Evolutionary conservation across 2,888 invertebrate genomes (phyloP).

Genomic region (Monochamus alternatus): DNA sequence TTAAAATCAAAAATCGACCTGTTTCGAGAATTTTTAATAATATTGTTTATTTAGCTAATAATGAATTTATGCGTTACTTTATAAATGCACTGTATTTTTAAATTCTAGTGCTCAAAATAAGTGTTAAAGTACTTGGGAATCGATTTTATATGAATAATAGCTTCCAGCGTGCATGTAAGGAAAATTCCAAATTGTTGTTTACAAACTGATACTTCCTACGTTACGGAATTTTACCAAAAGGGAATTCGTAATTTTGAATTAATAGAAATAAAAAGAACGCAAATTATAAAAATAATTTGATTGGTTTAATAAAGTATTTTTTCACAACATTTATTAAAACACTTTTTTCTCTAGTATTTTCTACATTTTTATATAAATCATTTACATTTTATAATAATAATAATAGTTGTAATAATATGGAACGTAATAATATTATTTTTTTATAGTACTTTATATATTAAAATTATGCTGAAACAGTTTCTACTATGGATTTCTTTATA

Average conservation of each 20-base stretch:
- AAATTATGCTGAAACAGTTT: constrained; percentile 87
- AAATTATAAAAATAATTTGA: constrained; percentile 42
- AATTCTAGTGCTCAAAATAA: too few relatives aligned
- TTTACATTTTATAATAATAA: constrained; percentile 65
- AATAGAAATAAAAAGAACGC: constrained; percentile 33
- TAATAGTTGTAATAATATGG: constrained; percentile 65
- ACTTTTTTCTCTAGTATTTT: constrained; percentile 68
- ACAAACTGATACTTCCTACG: neutral
- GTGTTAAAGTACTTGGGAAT: too few relatives aligned
- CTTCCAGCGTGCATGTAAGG: too few relatives aligned
- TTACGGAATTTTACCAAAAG: neutral
- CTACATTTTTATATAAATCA: constrained; percentile 70
- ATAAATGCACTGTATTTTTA: too few relatives aligned
- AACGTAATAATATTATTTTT: constrained; percentile 66
- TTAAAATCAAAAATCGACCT: too few relatives aligned
- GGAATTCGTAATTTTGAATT: neutral
- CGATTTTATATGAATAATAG: too few relatives aligned
- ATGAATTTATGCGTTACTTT: too few relatives aligned
- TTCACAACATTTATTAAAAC: constrained; percentile 73
- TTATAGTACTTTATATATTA: constrained; percentile 50
- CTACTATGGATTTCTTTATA: constrained; percentile 93
- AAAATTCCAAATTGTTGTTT: too few relatives aligned
- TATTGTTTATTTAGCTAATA: too few relatives aligned
- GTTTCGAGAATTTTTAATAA: too few relatives aligned
- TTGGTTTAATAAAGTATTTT: constrained; percentile 59